phyloP scores from a whole-genome alignment of 1,140 invertebrate species.

The Dufourea novaeangliae region DNA sequence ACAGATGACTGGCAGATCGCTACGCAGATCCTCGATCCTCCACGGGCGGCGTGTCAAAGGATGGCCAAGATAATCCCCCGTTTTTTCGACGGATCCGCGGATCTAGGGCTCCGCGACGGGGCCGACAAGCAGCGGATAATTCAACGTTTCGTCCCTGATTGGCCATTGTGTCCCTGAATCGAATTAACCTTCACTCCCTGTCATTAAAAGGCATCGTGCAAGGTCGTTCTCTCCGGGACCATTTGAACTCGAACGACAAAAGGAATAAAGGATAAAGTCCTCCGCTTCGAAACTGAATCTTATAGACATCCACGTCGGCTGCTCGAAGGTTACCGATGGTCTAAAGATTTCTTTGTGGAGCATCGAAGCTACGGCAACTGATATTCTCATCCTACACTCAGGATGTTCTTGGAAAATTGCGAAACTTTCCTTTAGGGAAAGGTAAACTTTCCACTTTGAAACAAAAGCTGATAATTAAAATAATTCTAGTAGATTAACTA shows the following conservation, averaged over 20 bases:
- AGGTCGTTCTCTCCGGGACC: background rate
- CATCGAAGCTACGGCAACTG: too few relatives aligned
- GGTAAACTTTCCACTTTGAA: too few relatives aligned
- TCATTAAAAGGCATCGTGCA: background rate
- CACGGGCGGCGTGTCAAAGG: constrained; percentile 56
- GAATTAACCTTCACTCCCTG: constrained; percentile 31
- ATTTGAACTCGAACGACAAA: constrained; percentile 11
- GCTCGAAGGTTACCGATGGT: background rate
- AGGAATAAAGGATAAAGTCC: background rate
- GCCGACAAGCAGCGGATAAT: constrained; percentile 47
- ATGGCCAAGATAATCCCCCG: constrained; percentile 57
- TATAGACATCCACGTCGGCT: background rate
- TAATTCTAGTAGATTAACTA: too few relatives aligned
- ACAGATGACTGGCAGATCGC: constrained; percentile 32
- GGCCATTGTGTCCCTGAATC: constrained; percentile 48
- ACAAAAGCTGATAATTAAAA: too few relatives aligned
- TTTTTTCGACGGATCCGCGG: constrained; percentile 41
- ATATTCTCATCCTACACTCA: too few relatives aligned
- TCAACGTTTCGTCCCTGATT: constrained; percentile 51
- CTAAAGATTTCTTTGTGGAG: too few relatives aligned
- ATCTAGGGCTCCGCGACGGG: constrained; percentile 14
- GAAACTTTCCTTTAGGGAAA: too few relatives aligned
- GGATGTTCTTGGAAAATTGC: too few relatives aligned
- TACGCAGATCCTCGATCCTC: constrained; percentile 55
- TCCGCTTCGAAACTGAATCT: background rate